Conservation (phyloP, 2,113 vertebrate genomes). For the Corynorhinus townsendii region DNA sequence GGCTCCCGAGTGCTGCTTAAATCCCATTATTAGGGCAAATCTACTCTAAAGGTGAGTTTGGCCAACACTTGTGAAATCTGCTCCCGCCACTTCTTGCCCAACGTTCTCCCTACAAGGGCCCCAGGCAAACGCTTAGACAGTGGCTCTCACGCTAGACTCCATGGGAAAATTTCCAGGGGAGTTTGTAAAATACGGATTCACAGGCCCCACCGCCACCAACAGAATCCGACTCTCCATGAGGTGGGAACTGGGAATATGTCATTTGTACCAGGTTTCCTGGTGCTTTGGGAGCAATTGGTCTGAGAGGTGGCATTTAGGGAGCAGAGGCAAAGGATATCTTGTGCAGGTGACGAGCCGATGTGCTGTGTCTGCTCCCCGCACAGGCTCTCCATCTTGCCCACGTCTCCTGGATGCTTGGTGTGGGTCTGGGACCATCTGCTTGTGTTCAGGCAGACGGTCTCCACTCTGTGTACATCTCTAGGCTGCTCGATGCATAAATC, state of each 20-base stretch:
- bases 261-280: background rate
- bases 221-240: background rate
- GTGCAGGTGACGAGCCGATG: accelerated
- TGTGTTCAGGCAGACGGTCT: background rate
- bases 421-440: background rate
- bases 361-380: background rate
- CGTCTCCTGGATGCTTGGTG: background rate
- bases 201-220: background rate
- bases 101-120: background rate
- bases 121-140: background rate
- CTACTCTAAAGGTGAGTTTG: background rate
- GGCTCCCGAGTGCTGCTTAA: background rate
- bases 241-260: background rate
- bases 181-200: background rate
- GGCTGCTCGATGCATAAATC: background rate
- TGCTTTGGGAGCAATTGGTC: background rate
- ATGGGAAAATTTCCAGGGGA: background rate
- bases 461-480: background rate
- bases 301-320: background rate
- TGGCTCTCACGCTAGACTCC: background rate
- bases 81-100: background rate
- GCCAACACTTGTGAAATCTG: background rate
- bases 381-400: background rate
- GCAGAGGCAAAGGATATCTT: background rate
- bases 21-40: background rate